Conservation (phyloP, 2,797 vertebrate species). For the Anguilla pacifica region DNA sequence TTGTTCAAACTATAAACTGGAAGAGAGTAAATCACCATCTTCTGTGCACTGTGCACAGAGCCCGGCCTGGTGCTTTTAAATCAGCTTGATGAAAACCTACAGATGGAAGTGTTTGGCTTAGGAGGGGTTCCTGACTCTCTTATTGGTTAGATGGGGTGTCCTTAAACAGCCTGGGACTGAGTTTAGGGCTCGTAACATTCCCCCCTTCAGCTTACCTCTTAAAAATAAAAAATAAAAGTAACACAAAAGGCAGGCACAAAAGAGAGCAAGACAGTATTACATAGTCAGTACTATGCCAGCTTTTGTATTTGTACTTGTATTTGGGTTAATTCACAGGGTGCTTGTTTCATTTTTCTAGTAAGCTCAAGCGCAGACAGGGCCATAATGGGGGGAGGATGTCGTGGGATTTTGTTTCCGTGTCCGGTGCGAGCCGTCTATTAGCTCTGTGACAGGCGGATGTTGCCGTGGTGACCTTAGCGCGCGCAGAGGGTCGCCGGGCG, state of each 20-base stretch:
- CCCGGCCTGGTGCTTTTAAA: background rate
- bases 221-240: background rate
- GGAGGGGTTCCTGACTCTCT: background rate
- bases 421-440: constrained; percentile 62
- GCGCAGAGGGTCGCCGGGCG: constrained; percentile 36
- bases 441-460: constrained; percentile 57
- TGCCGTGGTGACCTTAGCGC: constrained; percentile 51
- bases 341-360: background rate
- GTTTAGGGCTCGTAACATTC: background rate
- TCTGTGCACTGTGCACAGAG: background rate
- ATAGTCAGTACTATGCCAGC: background rate
- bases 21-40: background rate
- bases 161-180: background rate
- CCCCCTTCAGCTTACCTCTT: background rate
- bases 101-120: background rate
- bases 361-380: background rate
- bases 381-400: constrained; percentile 22
- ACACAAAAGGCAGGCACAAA: background rate
- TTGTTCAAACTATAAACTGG: background rate
- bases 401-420: constrained; percentile 47
- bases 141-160: background rate
- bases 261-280: background rate
- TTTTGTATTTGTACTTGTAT: background rate
- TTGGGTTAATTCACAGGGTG: background rate
- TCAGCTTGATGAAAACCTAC: background rate